phyloP scores from a whole-genome alignment of 2,797 vertebrate species.

The Discoglossus pictus region DNA sequence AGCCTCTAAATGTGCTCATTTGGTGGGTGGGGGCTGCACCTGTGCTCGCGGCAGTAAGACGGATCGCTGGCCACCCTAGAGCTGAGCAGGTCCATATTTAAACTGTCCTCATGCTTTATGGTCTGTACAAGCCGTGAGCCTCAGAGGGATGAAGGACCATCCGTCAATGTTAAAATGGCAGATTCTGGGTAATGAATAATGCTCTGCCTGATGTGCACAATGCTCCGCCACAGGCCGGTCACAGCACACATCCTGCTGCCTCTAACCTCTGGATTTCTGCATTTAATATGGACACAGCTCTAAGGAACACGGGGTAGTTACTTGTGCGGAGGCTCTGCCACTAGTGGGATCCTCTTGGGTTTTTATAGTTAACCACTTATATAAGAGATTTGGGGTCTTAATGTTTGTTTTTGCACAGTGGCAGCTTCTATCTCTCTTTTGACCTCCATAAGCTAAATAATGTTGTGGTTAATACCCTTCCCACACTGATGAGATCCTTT shows the following conservation, averaged over 20 bases:
- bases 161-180: slow-evolving; percentile 87
- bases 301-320: too few species aligned
- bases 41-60: slow-evolving; percentile 72
- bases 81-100: slow-evolving; percentile 92
- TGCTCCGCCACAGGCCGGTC: slow-evolving; percentile 51
- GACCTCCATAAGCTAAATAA: too few species aligned
- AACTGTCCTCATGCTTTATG: slow-evolving; percentile 96
- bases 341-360: too few species aligned
- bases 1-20: slow-evolving; percentile 81
- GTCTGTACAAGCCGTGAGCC: slow-evolving; percentile 72
- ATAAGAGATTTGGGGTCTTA: too few species aligned
- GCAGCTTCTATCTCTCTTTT: too few species aligned
- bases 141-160: slow-evolving; percentile 70
- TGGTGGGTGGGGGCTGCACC: slow-evolving; percentile 70
- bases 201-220: slow-evolving; percentile 79
- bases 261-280: rapidly evolving
- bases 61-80: slow-evolving; percentile 72
- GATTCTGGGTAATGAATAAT: slow-evolving; percentile 93
- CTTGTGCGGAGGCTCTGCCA: too few species aligned
- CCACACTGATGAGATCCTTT: too few species aligned
- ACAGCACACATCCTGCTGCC: not conserved
- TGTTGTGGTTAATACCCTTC: too few species aligned
- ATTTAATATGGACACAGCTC: not conserved
- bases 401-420: too few species aligned
- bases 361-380: too few species aligned